Base-by-base conservation (phyloP, 2,797 vertebrate species). In the Sternotherus odoratus region DNA sequence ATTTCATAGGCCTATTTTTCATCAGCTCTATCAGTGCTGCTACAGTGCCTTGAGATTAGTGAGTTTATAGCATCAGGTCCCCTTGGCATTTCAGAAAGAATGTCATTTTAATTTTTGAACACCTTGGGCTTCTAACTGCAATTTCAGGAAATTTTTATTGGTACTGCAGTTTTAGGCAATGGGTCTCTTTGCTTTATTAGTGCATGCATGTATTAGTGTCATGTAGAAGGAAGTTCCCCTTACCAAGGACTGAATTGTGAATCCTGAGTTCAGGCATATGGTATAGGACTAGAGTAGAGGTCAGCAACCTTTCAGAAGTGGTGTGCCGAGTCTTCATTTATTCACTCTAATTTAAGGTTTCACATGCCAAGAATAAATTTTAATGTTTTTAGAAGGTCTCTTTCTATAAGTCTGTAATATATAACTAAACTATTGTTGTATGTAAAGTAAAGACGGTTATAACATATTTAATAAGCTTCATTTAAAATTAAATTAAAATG, bases 1-100 rank as follows among this genome's bases (percentile, higher is more conserved):
- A 48, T 5, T 85, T 90, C 2, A 1, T 46, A 82, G 78, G 12
- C 43, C 77, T 72, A 36, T 89, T 95, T 97, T 91, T 92, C 46
- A 79, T 82, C 12, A 79, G 13, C 75, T 90, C 50, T 2, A 13
- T 50, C n/a, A 78, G 3, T 77, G 43, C 57, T 83, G 12, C 33
- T 85, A 23, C 24, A 79, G 36, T 23, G n/a, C 63, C 19, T 23
- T 69, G 50, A 54, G n/a, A 75, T 82, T 83, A 92, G 1, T 69
- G n/a, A 10, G n/a, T n/a, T 84, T 86, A 24, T 51, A 39, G 16
- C 3, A 13, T 84, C 83, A 77, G 11, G 2, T 78, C 30, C 11
- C 2, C 13, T 33, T 28, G 49, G 77, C 21, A 69, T 89, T 72
- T 8, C 60, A 39, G 78, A 50, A 66, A 88, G 81, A 78, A 85